These are phyloP conservation scores for Pelosia muscerda DNA, from an alignment of 2,888 invertebrate genomes.

Conservation along the genomic window DNA sequence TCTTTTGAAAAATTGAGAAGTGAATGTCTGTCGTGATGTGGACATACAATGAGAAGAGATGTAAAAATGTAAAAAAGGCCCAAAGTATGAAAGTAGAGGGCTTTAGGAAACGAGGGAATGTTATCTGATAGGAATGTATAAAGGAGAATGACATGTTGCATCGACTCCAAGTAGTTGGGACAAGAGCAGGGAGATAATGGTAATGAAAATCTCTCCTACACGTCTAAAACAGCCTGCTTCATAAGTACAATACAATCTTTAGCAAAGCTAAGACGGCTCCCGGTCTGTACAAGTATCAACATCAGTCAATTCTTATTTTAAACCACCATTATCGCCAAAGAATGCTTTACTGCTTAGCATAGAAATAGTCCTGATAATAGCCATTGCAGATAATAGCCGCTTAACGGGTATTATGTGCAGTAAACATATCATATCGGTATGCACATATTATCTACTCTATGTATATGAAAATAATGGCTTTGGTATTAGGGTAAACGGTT, in stretches of 20 bases:
- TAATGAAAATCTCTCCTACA: not conserved
- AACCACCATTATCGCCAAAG: not conserved
- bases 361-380: conserved; percentile 26
- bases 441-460: not conserved
- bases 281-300: not conserved
- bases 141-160: no score
- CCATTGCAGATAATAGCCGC: conserved; percentile 20
- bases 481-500: not conserved
- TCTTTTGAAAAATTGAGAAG: no score
- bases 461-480: not conserved
- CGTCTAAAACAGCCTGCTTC: not conserved
- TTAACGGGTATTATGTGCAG: conserved; percentile 24
- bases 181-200: no score
- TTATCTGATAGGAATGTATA: no score
- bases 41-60: no score
- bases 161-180: no score
- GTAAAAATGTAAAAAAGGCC: no score
- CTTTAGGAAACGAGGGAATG: no score
- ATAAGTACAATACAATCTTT: no score
- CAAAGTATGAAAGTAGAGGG: no score
- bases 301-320: not conserved
- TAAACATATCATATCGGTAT: conserved; percentile 6
- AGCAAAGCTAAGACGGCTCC: no score
- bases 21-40: no score
- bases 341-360: conserved; percentile 28